Evolutionary conservation across 2,888 invertebrate species (phyloP).

Genomic region (Gisinianus flammeolus): DNA sequence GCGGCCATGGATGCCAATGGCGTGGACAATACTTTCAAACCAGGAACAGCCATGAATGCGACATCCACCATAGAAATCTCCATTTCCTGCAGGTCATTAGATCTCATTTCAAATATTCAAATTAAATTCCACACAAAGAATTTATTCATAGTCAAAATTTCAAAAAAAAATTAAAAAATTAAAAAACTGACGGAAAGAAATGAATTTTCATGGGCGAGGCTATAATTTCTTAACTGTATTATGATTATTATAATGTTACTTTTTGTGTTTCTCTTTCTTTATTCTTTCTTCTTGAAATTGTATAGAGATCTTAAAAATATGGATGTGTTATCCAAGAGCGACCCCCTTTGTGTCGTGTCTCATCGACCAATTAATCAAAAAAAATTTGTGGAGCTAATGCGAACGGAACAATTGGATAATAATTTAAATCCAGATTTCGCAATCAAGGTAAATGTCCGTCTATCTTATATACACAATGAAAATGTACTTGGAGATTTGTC

Average conservation of each 20-base stretch:
- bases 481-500: background rate
- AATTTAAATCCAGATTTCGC: conserved; percentile 66
- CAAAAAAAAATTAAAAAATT: background rate
- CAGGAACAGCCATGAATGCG: conserved; percentile 49
- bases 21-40: conserved; percentile 33
- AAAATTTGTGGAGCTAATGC: conserved; percentile 62
- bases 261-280: background rate
- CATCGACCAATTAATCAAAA: conserved; percentile 61
- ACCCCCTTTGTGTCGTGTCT: conserved; percentile 65
- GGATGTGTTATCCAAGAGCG: conserved; percentile 67
- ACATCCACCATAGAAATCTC: conserved; percentile 58
- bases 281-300: no score
- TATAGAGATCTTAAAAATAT: conserved; percentile 64
- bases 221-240: no score
- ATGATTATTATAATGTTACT: no score
- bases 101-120: no score
- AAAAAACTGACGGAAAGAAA: no score
- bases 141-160: no score
- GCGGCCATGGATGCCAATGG: background rate
- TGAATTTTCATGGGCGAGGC: no score
- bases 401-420: conserved; percentile 64
- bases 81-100: conserved; percentile 55
- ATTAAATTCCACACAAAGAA: no score
- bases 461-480: background rate
- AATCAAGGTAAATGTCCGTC: conserved; percentile 62